phyloP scores from a whole-genome alignment of 1,140 invertebrate genomes.

The Lepidostoma basale region DNA sequence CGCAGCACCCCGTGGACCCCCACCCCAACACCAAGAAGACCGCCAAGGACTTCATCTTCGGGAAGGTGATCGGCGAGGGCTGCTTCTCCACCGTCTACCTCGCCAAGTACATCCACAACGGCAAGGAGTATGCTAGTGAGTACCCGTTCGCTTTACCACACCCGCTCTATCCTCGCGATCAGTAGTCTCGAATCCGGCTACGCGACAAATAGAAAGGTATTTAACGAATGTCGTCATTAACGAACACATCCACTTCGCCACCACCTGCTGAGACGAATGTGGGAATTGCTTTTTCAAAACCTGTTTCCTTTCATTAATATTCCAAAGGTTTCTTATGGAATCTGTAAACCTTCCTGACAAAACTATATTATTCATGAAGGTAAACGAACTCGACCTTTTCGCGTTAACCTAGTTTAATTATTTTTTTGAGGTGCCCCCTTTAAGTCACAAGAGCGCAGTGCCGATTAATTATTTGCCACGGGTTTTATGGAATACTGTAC shows the following conservation, averaged over 20 bases:
- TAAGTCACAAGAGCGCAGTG: too few species aligned
- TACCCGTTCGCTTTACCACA: constrained; percentile 44
- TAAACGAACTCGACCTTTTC: background rate
- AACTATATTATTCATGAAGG: background rate
- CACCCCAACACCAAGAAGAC: constrained; percentile 68
- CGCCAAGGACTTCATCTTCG: constrained; percentile 92
- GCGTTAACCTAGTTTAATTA: background rate
- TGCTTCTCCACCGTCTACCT: constrained; percentile 96
- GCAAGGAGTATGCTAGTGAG: constrained; percentile 93
- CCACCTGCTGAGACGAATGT: constrained; percentile 6
- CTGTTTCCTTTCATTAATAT: constrained; percentile 7
- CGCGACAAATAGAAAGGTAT: constrained; percentile 21
- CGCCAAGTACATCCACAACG: constrained; percentile 88
- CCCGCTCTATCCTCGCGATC: background rate
- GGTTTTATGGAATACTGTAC: too few species aligned
- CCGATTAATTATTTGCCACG: too few species aligned
- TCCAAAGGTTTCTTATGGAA: constrained; percentile 1
- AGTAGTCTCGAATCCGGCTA: background rate
- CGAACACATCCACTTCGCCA: constrained; percentile 5
- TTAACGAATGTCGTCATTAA: constrained; percentile 16
- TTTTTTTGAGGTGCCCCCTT: too few species aligned
- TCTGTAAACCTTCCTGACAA: background rate
- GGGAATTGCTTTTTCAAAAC: constrained; percentile 15
- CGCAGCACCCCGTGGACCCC: constrained; percentile 49
- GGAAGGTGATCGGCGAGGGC: constrained; percentile 94